phyloP scores from a whole-genome alignment of 2,797 vertebrate genomes.

The Mastacembelus armatus region DNA sequence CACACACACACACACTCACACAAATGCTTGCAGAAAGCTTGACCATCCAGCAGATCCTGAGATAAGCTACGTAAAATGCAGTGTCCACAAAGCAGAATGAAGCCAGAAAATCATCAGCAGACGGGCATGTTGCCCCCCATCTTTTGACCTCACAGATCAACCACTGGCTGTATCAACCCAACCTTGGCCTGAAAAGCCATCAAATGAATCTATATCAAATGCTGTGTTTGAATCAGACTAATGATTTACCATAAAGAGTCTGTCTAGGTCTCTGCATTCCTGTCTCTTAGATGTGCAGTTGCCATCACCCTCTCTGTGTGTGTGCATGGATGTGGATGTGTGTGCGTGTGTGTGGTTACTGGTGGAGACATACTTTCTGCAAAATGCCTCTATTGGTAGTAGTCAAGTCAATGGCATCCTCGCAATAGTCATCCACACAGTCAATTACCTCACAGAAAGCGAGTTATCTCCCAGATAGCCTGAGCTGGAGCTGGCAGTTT shows the following conservation, averaged over 20 bases:
- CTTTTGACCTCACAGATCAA: slow-evolving; percentile 69
- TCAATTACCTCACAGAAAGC: slow-evolving; percentile 75
- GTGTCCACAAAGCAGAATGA: slow-evolving; percentile 57
- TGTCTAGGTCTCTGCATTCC: slow-evolving; percentile 56
- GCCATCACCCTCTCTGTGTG: slow-evolving; percentile 25
- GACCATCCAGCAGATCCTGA: slow-evolving; percentile 54
- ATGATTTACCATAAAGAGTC: slow-evolving; percentile 63
- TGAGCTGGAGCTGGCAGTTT: slow-evolving; percentile 57
- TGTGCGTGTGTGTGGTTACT: slow-evolving; percentile 49
- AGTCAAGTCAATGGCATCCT: slow-evolving; percentile 81
- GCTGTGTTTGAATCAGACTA: slow-evolving; percentile 43
- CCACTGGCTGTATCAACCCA: slow-evolving; percentile 45
- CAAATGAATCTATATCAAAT: slow-evolving; percentile 50
- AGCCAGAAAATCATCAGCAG: slow-evolving; percentile 61
- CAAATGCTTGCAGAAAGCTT: no score
- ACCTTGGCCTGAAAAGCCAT: slow-evolving; percentile 42
- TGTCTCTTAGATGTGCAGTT: slow-evolving; percentile 56
- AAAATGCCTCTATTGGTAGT: slow-evolving; percentile 76
- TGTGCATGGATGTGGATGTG: not conserved
- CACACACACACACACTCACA: slow-evolving; percentile 18
- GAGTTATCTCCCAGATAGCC: slow-evolving; percentile 66
- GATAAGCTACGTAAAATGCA: slow-evolving; percentile 67
- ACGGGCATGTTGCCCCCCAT: slow-evolving; percentile 38
- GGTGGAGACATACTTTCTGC: slow-evolving; percentile 65
- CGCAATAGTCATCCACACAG: slow-evolving; percentile 73